Base-by-base conservation (phyloP, 1,140 invertebrate species). In the Cydia fagiglandana region DNA sequence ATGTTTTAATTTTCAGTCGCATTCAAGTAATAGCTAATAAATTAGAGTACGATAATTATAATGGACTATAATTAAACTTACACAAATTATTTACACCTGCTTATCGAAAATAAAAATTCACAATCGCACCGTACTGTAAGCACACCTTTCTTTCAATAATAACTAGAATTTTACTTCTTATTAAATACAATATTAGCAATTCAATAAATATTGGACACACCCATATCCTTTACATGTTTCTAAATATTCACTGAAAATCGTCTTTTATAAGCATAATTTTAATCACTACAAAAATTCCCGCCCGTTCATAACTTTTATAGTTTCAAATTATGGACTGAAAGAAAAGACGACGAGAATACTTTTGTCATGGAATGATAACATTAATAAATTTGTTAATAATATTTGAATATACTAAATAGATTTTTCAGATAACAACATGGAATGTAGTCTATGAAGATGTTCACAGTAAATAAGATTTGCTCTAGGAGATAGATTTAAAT, bases 91-190 rank as follows among this genome's bases (percentile, higher is more conserved):
- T 87, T 90, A 90, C 87, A 90, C 77, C 81, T 80, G 83, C 80
- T 83, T 83, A 81, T 75, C 81, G 76, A 84, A 84, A 82, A 34
- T 84, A 86, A 82, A 85, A 79, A 88, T 81, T 86, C 81, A 82
- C 80, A 88, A 86, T 87, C 87, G 83, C 83, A 89, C 84, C 83
- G 74, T 81, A 81, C 78, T 84, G 76, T 84, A 87, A 89, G 84
- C 86, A 88, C 88, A 86, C 84, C 85, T 84, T 75, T 77, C 78
- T 89, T 87, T 91, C 87, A 90, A 90, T 84, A 91, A 81, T 86
- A 80, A 83, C 85, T 79, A 83, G 86, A 80, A 80, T 53, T 53
- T 50, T 24, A 73, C 24, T 50, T 73, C 41, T 24, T 30, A 73
- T 20, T 73, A 15, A 73, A 50, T 73, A 70, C 38, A 70, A 70